phyloP scores from a whole-genome alignment of 1,140 invertebrate genomes.

The Tetramorium simillimum region DNA sequence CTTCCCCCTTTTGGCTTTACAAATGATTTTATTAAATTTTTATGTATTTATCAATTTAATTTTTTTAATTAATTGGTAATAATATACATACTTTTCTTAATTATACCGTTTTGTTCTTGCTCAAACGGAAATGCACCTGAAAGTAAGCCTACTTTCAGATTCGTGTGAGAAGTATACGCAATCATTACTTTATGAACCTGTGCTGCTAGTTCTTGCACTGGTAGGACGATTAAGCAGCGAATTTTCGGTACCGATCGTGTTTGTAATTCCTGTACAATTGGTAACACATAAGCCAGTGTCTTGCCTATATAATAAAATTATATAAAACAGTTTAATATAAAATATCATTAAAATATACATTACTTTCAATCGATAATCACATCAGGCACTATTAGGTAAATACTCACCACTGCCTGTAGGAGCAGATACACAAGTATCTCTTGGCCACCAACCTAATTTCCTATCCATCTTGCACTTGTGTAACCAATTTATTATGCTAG shows the following conservation, averaged over 20 bases:
- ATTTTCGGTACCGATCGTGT: slow-evolving; percentile 86
- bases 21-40: slow-evolving; percentile 52
- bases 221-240: slow-evolving; percentile 94
- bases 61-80: background rate
- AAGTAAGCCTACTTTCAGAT: slow-evolving; percentile 90
- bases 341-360: slow-evolving; percentile 14
- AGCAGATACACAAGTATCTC: slow-evolving; percentile 98
- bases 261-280: slow-evolving; percentile 92
- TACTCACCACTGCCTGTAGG: slow-evolving; percentile 96
- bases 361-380: background rate
- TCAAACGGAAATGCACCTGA: slow-evolving; percentile 90
- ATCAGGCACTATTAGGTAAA: background rate
- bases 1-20: slow-evolving; percentile 83
- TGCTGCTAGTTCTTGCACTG: slow-evolving; percentile 95
- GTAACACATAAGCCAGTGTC: slow-evolving; percentile 97
- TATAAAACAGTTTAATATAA: background rate
- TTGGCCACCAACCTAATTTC: slow-evolving; percentile 87
- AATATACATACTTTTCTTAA: slow-evolving; percentile 88
- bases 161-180: slow-evolving; percentile 90
- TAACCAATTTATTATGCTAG: slow-evolving; percentile 93
- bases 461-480: slow-evolving; percentile 88
- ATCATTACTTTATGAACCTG: slow-evolving; percentile 95
- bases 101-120: slow-evolving; percentile 91
- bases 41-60: slow-evolving; percentile 6
- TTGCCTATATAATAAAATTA: slow-evolving; percentile 86